These are phyloP conservation scores for Luscinia luscinia DNA, from an alignment of 2,797 vertebrate genomes.

Conservation along the genomic window DNA sequence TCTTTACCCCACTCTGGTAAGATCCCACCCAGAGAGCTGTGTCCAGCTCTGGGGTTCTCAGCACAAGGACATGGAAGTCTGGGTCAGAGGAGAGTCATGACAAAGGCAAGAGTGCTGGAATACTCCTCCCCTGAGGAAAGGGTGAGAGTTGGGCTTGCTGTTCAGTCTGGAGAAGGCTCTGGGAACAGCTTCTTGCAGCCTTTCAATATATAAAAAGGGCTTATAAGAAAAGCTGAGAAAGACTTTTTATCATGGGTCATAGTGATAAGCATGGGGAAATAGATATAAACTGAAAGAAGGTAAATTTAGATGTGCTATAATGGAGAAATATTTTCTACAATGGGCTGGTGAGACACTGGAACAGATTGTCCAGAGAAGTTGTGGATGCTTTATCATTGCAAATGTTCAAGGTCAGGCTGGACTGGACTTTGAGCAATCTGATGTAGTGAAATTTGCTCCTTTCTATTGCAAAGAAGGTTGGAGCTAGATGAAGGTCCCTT, in stretches of 20 bases:
- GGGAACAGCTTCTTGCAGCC: not conserved
- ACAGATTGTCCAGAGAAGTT: not conserved
- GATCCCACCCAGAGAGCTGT: not conserved
- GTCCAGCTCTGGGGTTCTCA: not conserved
- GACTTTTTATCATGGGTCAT: not conserved
- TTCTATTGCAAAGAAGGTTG: rapidly evolving
- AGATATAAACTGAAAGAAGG: not conserved
- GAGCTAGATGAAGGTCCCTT: not conserved
- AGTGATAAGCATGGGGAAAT: rapidly evolving
- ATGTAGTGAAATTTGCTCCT: not conserved
- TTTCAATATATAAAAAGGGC: not conserved
- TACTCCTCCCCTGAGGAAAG: not conserved
- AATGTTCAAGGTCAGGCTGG: not conserved
- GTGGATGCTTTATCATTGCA: not conserved
- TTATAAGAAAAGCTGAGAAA: not conserved
- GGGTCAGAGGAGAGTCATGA: not conserved
- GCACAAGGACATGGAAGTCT: not conserved
- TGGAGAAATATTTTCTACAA: not conserved
- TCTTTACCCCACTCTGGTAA: not conserved
- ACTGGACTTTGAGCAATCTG: not conserved
- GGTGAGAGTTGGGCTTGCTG: not conserved
- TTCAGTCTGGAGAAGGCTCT: not conserved
- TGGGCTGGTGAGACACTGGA: not conserved
- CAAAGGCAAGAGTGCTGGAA: not conserved
- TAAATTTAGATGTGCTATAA: not conserved